Evolutionary conservation across 2,888 invertebrate genomes (phyloP).

Genomic region (Megamerina dolium): DNA sequence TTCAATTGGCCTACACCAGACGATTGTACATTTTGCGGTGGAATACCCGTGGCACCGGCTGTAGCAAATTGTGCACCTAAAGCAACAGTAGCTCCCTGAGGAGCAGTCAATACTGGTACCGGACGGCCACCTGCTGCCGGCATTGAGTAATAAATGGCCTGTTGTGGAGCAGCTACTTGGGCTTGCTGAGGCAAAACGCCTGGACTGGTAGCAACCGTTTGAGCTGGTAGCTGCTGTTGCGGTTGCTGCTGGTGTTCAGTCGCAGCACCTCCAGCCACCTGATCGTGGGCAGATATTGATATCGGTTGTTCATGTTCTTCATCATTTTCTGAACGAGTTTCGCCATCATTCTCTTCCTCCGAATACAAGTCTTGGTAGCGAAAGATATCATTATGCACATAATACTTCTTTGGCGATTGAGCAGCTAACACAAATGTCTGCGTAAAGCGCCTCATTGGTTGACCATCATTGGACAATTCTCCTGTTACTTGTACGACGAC

Average conservation of each 20-base stretch:
- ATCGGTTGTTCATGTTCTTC: conserved; percentile 37
- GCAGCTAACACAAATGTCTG: conserved; percentile 96
- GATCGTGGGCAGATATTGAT: conserved; percentile 24
- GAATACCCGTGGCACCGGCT: conserved; percentile 21
- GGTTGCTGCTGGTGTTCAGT: conserved; percentile 17
- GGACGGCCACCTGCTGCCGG: conserved; percentile 38
- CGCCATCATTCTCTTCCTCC: conserved; percentile 55
- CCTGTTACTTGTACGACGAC: conserved; percentile 97
- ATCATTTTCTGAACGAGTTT: conserved; percentile 48
- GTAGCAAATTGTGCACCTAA: conserved; percentile 33
- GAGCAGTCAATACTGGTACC: conserved; percentile 36
- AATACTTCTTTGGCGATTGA: conserved; percentile 95
- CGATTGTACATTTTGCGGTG: conserved; percentile 29
- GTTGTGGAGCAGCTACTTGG: conserved; percentile 31
- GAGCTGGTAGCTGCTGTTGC: conserved; percentile 21
- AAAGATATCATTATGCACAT: conserved; percentile 98
- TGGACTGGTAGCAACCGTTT: conserved; percentile 20
- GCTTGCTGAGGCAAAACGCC: conserved; percentile 22
- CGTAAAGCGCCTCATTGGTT: conserved; percentile 95
- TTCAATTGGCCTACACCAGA: conserved; percentile 39
- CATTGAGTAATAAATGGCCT: conserved; percentile 42
- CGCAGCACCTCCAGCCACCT: conserved; percentile 22
- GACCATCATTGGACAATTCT: conserved; percentile 91
- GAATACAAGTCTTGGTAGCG: conserved; percentile 81
- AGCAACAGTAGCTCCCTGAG: conserved; percentile 33